phyloP scores from a whole-genome alignment of 1,140 invertebrate species.

The Monomorium pharaonis region DNA sequence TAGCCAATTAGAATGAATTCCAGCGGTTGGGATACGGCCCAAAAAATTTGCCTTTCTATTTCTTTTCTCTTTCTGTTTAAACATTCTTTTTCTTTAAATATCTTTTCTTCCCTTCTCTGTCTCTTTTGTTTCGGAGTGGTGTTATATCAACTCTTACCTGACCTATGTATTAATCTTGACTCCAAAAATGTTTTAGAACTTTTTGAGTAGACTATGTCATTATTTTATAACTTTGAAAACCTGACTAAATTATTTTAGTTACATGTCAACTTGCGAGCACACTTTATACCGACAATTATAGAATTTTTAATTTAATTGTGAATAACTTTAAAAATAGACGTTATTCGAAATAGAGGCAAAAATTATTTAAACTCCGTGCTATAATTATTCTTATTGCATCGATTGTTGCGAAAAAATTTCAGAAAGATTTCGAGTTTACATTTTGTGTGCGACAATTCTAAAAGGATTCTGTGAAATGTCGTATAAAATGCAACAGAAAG shows the following conservation, averaged over 20 bases:
- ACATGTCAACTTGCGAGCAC: neutral
- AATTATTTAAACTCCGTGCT: neutral
- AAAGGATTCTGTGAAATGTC: no score
- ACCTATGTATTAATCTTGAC: slow-evolving; percentile 25
- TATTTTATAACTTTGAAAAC: neutral
- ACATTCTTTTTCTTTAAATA: neutral
- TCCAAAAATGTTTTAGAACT: neutral
- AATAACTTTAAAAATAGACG: neutral
- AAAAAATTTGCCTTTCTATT: neutral
- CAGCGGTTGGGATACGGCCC: neutral
- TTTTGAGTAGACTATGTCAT: neutral
- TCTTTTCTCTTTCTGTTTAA: neutral
- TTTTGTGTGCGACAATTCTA: no score
- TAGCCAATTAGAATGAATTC: slow-evolving; percentile 53
- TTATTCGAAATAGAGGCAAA: neutral
- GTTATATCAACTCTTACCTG: neutral
- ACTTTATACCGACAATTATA: neutral
- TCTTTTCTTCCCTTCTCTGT: neutral
- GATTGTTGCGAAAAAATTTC: no score
- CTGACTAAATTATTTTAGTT: neutral
- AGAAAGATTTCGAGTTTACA: no score
- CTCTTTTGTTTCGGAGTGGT: neutral
- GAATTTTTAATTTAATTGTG: neutral
- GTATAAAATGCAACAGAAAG: no score
- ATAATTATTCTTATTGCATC: neutral